Base-by-base conservation (phyloP, 2,797 vertebrate species). In the Chiroxiphia lanceolata region DNA sequence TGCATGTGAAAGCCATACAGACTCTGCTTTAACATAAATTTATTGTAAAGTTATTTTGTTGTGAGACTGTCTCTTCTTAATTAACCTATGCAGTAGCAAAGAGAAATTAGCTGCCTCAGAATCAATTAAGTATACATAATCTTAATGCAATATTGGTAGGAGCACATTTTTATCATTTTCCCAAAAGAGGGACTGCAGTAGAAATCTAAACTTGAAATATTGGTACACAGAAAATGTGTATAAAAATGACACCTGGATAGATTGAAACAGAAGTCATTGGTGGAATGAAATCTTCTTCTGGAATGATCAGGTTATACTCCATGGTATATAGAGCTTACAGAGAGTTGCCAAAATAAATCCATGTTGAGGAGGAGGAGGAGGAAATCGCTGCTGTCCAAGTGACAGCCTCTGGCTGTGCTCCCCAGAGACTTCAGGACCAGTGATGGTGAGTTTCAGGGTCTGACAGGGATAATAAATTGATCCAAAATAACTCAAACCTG, bases 401-500 rank as follows among this genome's bases (percentile, higher is more conserved):
- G 72, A 48, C 84, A 83, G 75, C 69, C 86, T n/a, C 64, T 4
- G 16, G 67, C 67, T 11, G 4, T 0, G 2, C 44, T 94, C 80
- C 51, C 80, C 18, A 19, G 88, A 79, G 51, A n/a, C 33, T 77
- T 87, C 63, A 70, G 45, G 56, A 76, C 63, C 48, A 44, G 59
- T 21, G 33, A 68, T 57, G 69, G 83, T 54, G 87, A 86, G 54
- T 81, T 88, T 57, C 51, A 69, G 63, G 54, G 40, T 59, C 67
- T 95, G 70, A 95, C 54, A 87, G 25, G 50, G 47, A 65, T 69
- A 89, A 93, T 82, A 87, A 90, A 84, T 84, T 47, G 81, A 67
- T 89, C 70, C 81, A 79, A 84, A 93, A 60, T 76, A 89, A 84
- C 13, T 22, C 29, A 74, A 53, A 69, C 45, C 31, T 61, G 29